Base-by-base conservation (phyloP, 2,888 invertebrate genomes). In the Temnothorax ravouxi region DNA sequence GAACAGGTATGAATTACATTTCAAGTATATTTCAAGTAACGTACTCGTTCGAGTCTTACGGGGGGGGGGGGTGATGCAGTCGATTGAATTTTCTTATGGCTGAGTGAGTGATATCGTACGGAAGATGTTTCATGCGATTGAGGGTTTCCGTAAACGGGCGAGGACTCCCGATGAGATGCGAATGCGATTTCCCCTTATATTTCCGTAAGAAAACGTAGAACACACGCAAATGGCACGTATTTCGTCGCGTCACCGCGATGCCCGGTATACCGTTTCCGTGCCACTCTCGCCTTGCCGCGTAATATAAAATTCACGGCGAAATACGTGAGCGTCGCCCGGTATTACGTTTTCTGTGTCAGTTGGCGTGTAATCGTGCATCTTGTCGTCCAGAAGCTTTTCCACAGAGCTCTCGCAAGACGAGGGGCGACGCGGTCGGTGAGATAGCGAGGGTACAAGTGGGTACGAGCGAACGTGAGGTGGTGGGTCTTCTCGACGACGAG, bases 271-370 rank as follows among this genome's bases (percentile, higher is more conserved):
- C 44, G 4, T 59, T 38, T 79, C 21, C 18, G 56, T 47, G 79
- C 44, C 71, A 71, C 71, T 71, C 56, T 67, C 18, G 52, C 5
- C 56, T 67, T 13, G 52, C 3, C 47, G 34, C 56, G n/a, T 56
- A 69, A 29, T 29, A 29, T 47, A 56, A 79, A 79, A 71, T 56
- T 79, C 47, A 38, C 18, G 13, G 38, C 8, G 13, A 34, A 47
- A 59, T 59, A 59, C 29, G 41, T 71, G 9, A 59, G 38, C 34
- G 75, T 44, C 75, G 44, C 21, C 41, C 52, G 41, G n/a, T 77
- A 29, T 41, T 41, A 67, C 47, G 66, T 52, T 76, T 82, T 82
- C 82, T 75, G 52, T 75, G 75, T 52, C 61, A 61, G 75, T 75
- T 54, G 41, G 4, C 54, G 38, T 62, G 47, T 56, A 64, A 82